phyloP scores from a whole-genome alignment of 2,888 invertebrate genomes.

The Drosophila multiciliata region DNA sequence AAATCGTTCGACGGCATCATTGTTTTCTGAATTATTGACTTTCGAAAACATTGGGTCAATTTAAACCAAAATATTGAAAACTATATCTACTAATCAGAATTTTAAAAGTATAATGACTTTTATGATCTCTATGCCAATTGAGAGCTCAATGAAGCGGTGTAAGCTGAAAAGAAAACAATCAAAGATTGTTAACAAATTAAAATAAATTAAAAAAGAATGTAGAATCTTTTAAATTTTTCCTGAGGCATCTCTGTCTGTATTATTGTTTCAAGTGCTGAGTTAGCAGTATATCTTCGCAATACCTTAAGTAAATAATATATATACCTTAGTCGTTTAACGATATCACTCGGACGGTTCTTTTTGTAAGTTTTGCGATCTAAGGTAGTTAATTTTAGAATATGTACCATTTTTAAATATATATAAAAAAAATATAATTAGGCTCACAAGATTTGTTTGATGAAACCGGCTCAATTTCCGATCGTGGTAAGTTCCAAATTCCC shows the following conservation, averaged over 20 bases:
- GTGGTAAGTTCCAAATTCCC: conserved; percentile 63
- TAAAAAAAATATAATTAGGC: neutral
- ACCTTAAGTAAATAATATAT: neutral
- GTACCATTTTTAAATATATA: neutral
- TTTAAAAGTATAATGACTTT: no score
- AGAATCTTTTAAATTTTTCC: neutral
- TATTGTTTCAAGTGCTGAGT: neutral
- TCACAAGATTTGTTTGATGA: conserved; percentile 15
- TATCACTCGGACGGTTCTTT: conserved; percentile 36
- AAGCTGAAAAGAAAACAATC: neutral
- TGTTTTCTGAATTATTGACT: no score
- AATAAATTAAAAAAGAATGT: neutral
- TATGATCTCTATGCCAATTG: neutral
- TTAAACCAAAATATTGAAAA: no score
- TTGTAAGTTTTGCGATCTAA: conserved; percentile 12
- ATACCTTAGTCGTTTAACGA: conserved; percentile 48
- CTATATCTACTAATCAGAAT: no score
- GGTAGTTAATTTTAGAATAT: neutral
- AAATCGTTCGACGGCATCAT: no score
- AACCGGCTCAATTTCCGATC: conserved; percentile 12
- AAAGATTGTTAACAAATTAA: neutral
- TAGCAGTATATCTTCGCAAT: neutral
- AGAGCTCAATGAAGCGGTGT: neutral
- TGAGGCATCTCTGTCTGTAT: neutral
- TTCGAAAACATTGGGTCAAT: no score